These are phyloP conservation scores for Urocitellus parryii DNA, from an alignment of 2,113 vertebrate genomes.

Conservation along the genomic window DNA sequence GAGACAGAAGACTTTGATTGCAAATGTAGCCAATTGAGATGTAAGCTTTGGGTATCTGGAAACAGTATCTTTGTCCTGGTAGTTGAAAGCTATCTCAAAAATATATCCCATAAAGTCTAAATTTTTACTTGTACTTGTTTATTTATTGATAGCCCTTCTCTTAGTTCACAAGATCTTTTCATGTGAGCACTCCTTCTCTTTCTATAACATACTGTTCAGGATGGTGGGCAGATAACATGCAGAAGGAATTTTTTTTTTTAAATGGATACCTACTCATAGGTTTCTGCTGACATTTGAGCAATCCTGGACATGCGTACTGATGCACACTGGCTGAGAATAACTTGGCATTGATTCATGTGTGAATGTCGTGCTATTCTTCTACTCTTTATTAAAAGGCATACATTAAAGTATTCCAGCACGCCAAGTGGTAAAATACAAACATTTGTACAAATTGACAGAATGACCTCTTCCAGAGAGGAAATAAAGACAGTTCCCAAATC, in stretches of 20 bases:
- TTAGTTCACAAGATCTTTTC: neutral
- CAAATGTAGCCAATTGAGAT: slow-evolving; percentile 45
- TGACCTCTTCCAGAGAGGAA: slow-evolving; percentile 53
- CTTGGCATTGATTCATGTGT: slow-evolving; percentile 42
- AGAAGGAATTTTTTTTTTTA: neutral
- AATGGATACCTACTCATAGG: neutral
- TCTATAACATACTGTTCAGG: neutral
- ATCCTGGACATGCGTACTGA: neutral
- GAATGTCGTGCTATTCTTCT: slow-evolving; percentile 20
- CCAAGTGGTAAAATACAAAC: slow-evolving; percentile 50
- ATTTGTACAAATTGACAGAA: slow-evolving; percentile 46
- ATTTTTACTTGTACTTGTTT: neutral
- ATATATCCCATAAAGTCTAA: neutral
- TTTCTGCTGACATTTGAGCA: neutral
- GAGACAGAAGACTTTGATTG: slow-evolving; percentile 24
- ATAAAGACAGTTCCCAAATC: slow-evolving; percentile 10
- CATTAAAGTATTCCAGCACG: neutral
- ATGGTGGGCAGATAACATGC: neutral
- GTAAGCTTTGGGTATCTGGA: slow-evolving; percentile 4
- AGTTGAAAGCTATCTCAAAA: slow-evolving; percentile 48
- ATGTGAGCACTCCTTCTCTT: neutral
- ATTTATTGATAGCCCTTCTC: neutral
- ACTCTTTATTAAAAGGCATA: slow-evolving; percentile 50
- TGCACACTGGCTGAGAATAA: neutral
- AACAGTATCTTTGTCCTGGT: slow-evolving; percentile 6